Evolutionary conservation across 2,797 vertebrate genomes (phyloP).

Genomic region (Australoheros facetus): DNA sequence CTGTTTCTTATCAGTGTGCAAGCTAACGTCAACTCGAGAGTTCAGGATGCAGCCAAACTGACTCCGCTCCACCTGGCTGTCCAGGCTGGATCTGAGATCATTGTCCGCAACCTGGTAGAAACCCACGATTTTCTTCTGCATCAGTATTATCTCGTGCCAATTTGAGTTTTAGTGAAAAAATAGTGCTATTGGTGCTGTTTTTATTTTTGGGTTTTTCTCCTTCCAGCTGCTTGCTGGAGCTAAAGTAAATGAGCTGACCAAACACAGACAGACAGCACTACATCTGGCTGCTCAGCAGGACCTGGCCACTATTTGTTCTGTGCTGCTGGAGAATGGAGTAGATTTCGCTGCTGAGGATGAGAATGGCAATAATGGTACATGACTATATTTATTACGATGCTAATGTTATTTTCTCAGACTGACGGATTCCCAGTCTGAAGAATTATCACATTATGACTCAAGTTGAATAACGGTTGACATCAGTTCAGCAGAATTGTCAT

Average conservation of each 20-base stretch:
- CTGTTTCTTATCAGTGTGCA: constrained; percentile 98
- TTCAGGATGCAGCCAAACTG: constrained; percentile 94
- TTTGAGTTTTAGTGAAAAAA: background rate
- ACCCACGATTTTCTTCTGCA: background rate
- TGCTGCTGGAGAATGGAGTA: constrained; percentile 93
- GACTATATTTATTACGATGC: background rate
- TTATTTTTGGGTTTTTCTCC: background rate
- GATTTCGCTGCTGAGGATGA: constrained; percentile 97
- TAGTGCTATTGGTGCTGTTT: background rate
- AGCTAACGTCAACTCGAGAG: constrained; percentile 96
- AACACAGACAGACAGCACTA: constrained; percentile 96
- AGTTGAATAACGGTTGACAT: background rate
- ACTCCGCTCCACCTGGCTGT: constrained; percentile 96
- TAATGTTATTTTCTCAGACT: background rate
- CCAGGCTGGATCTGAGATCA: constrained; percentile 98
- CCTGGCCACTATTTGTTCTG: constrained; percentile 95
- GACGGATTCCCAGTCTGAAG: background rate
- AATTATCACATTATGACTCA: background rate
- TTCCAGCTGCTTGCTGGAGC: constrained; percentile 94
- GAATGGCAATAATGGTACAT: constrained; percentile 95
- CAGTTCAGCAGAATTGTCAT: background rate
- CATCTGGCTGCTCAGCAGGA: constrained; percentile 97
- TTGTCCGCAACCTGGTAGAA: constrained; percentile 95
- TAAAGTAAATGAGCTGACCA: constrained; percentile 96
- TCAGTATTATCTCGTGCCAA: background rate